These are phyloP conservation scores for Lepus timidus DNA, from an alignment of 2,113 vertebrate genomes.

Conservation along the genomic window DNA sequence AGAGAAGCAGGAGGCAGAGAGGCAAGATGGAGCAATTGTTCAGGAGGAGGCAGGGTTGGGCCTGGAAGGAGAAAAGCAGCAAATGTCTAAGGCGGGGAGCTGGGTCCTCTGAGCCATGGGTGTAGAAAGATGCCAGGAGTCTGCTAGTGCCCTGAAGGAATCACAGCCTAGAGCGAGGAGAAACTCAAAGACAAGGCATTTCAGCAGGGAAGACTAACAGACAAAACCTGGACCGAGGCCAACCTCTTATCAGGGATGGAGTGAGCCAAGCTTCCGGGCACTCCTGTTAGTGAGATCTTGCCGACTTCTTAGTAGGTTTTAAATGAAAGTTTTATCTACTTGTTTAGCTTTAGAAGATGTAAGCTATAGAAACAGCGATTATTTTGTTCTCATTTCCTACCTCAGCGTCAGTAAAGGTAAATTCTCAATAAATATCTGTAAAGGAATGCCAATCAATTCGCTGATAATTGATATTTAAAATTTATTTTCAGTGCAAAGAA, in stretches of 20 bases:
- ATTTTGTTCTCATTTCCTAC: neutral
- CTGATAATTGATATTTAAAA: neutral
- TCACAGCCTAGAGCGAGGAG: neutral
- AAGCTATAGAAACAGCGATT: neutral
- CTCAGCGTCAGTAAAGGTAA: neutral
- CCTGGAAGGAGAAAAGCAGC: neutral
- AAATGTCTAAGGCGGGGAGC: neutral
- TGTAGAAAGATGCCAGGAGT: neutral
- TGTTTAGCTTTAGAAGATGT: constrained; percentile 1
- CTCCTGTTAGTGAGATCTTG: neutral
- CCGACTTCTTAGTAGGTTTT: neutral
- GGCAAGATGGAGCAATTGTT: neutral
- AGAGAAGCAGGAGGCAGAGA: neutral
- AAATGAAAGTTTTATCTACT: constrained; percentile 6
- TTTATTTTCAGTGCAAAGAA: constrained; percentile 24
- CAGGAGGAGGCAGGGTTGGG: neutral
- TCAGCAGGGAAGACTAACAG: neutral
- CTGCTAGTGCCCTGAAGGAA: neutral
- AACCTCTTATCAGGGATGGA: neutral
- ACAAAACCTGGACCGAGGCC: neutral
- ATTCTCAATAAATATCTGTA: neutral
- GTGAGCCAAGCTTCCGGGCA: neutral
- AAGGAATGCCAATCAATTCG: constrained; percentile 12
- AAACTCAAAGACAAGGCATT: neutral
- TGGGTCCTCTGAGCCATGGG: neutral